A percentile compares a stretch with the other conserved stretches of the same genome.
These are phyloP conservation scores for Nansenia antarctica DNA, from an alignment of 2,113 vertebrate species.

Conservation along the genomic window DNA sequence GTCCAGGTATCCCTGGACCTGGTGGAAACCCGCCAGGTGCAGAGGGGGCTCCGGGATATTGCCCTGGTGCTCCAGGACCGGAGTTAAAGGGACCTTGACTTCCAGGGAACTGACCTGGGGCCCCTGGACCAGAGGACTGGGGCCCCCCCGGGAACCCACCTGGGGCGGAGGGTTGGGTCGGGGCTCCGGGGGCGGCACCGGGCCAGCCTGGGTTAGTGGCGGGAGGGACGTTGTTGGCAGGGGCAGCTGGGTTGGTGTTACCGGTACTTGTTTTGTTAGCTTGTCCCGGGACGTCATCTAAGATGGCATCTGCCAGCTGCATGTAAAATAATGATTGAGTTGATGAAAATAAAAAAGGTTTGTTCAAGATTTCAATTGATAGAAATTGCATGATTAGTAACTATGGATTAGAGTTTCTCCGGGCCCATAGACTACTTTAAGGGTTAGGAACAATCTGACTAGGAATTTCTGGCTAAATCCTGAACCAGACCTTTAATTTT, in stretches of 20 bases:
- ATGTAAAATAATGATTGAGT: slow-evolving; percentile 1
- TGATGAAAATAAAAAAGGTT: too few species aligned
- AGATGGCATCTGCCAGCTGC: slow-evolving; percentile 75
- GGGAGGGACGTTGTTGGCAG: slow-evolving; percentile 44
- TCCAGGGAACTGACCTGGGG: slow-evolving; percentile 64
- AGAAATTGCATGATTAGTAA: too few species aligned
- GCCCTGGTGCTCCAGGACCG: slow-evolving; percentile 71
- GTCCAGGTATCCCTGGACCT: slow-evolving; percentile 65
- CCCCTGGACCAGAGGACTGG: slow-evolving; percentile 62
- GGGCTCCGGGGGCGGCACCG: slow-evolving; percentile 71
- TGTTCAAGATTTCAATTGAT: too few species aligned
- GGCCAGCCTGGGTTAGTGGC: slow-evolving; percentile 74
- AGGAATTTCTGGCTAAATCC: too few species aligned
- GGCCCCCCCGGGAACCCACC: slow-evolving; percentile 49
- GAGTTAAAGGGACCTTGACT: slow-evolving; percentile 52
- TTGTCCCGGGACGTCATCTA: slow-evolving; percentile 56
- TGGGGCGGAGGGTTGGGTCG: slow-evolving; percentile 66
- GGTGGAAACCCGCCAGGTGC: slow-evolving; percentile 67
- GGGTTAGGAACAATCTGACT: too few species aligned
- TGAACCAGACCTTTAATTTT: too few species aligned
- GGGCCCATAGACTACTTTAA: too few species aligned
- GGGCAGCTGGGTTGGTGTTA: slow-evolving; percentile 64
- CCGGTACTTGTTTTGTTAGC: slow-evolving; percentile 64
- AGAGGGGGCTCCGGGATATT: slow-evolving; percentile 66
- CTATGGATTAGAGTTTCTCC: too few species aligned